Evolutionary conservation across 2,797 vertebrate species (phyloP), one percentile per base, ranked within the genome.

Genomic region (Labeo calbasu): DNA sequence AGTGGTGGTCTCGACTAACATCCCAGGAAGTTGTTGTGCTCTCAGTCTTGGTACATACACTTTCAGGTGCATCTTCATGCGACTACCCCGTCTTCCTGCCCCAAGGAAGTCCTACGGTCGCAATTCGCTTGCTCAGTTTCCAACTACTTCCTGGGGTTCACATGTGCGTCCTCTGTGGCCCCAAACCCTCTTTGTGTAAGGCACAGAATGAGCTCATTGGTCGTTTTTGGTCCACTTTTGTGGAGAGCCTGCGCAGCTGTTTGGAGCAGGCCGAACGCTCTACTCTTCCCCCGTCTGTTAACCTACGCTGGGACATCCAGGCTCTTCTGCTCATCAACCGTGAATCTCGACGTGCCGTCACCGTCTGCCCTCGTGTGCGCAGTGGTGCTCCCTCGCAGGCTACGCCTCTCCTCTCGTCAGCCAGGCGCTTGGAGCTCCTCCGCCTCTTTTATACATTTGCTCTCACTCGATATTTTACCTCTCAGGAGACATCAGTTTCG

Each of bases 41-140:
- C 5, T 94, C 95, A 0, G 94, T 93, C 75, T 77, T 98, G 86
- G 92, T 95, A 21, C 92, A 93, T 1, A 88, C 90, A 17, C 89
- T 95, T 68, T 93, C 94, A 0, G 94, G 93, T 3, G 93, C 94
- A 0, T 84, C 94, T 0, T 96, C 97, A 3, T 95, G 96, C 0
- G 97, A 98, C 88, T 96, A 96, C 88, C 97, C 97, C 0, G 94
- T 98, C 77, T 98, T 97, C 89, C 93, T 98, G 55, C 97, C 97
- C 0, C 96, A 97, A n/a, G 96, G 96, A 63, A 98, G 97, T 85
- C 97, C 97, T 68, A 97, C 95, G 0, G 95, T 98, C 50, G 96
- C 97, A 1, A 96, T 97, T 81, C 95, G 97, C 19, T 94, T 98
- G 12, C 93, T 98, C 59, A 95, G 95, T 50, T 96, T 98, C 87